These are phyloP conservation scores for Parnassius smintheus DNA, from an alignment of 2,888 invertebrate species.

Conservation along the genomic window DNA sequence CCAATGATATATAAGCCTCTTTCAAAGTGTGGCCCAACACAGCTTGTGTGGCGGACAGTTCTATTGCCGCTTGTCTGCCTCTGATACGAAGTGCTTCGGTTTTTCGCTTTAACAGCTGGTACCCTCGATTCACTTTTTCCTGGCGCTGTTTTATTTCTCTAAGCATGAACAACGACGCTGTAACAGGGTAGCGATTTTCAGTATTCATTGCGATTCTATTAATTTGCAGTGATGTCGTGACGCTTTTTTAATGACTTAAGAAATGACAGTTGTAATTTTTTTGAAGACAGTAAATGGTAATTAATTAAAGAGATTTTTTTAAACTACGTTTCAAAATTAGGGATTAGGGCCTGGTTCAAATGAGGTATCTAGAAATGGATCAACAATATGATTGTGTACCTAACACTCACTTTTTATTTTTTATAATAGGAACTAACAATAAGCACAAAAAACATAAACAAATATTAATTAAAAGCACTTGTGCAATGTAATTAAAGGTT, in stretches of 20 bases:
- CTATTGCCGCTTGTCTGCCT: constrained; percentile 60
- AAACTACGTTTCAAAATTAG: too few species aligned
- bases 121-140: constrained; percentile 63
- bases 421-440: too few species aligned
- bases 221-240: too few species aligned
- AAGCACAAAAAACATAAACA: too few species aligned
- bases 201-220: constrained; percentile 50
- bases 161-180: constrained; percentile 69
- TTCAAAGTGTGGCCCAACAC: constrained; percentile 59
- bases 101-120: constrained; percentile 63
- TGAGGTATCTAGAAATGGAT: too few species aligned
- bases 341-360: too few species aligned
- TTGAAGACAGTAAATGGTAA: too few species aligned
- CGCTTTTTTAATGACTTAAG: background rate
- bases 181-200: constrained; percentile 68
- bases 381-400: too few species aligned
- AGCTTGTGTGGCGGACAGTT: constrained; percentile 59
- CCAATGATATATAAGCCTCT: constrained; percentile 71
- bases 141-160: constrained; percentile 69
- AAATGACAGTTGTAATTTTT: background rate
- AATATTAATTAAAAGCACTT: too few species aligned
- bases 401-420: too few species aligned
- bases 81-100: constrained; percentile 62
- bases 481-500: too few species aligned
- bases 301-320: too few species aligned